A percentile compares a stretch with the other conserved stretches of the same genome.
These are phyloP conservation scores for Orthonevra nobilis DNA, from an alignment of 2,888 invertebrate genomes.

Conservation along the genomic window DNA sequence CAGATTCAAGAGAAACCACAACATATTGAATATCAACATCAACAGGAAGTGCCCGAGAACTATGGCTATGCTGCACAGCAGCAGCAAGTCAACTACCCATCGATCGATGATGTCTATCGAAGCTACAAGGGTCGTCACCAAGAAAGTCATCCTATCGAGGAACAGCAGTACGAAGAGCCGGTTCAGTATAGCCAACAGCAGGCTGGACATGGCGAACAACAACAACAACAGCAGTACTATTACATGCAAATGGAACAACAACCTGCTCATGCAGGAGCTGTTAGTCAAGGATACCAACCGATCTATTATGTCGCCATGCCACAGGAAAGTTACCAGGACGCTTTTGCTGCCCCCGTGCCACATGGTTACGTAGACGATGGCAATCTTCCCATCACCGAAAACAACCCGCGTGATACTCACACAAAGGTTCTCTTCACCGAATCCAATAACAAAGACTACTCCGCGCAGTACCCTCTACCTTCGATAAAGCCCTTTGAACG, in stretches of 20 bases:
- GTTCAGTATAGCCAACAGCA: constrained; percentile 62
- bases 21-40: constrained; percentile 50
- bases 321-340: constrained; percentile 49
- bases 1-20: constrained; percentile 32
- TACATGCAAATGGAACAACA: constrained; percentile 72
- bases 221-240: constrained; percentile 75
- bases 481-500: constrained; percentile 74
- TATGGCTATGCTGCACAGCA: constrained; percentile 41
- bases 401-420: constrained; percentile 78
- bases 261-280: constrained; percentile 57
- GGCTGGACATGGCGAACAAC: constrained; percentile 63
- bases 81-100: constrained; percentile 71
- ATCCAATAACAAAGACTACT: constrained; percentile 72
- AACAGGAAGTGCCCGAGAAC: constrained; percentile 37
- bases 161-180: constrained; percentile 56
- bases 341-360: constrained; percentile 15
- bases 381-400: constrained; percentile 75
- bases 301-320: constrained; percentile 76
- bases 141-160: constrained; percentile 28
- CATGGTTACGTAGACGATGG: constrained; percentile 38
- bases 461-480: constrained; percentile 74
- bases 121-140: constrained; percentile 75
- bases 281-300: constrained; percentile 73
- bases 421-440: constrained; percentile 78
- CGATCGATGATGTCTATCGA: constrained; percentile 77